phyloP scores from a whole-genome alignment of 2,797 vertebrate genomes.

The Sebastolobus alascanus region DNA sequence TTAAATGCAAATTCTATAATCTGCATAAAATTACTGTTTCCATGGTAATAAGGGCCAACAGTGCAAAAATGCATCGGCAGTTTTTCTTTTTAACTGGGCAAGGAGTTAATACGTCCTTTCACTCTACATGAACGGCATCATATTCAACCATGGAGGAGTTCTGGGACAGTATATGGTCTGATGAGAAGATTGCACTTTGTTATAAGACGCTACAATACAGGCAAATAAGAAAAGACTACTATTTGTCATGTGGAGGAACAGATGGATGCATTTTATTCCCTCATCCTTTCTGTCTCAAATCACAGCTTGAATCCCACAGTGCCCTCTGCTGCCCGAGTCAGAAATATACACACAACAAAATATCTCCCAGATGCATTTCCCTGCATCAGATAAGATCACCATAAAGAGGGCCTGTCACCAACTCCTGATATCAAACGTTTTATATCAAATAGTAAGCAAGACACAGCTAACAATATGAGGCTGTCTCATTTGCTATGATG shows the following conservation, averaged over 20 bases:
- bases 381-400: slow-evolving; percentile 43
- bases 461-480: neutral
- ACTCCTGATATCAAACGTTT: slow-evolving; percentile 17
- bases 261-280: slow-evolving; percentile 22
- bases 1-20: slow-evolving; percentile 79
- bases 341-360: slow-evolving; percentile 6
- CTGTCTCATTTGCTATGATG: neutral
- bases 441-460: slow-evolving; percentile 15
- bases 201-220: neutral
- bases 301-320: slow-evolving; percentile 54
- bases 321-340: slow-evolving; percentile 74
- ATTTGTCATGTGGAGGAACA: slow-evolving; percentile 12
- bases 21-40: slow-evolving; percentile 67
- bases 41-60: slow-evolving; percentile 63
- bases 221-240: neutral
- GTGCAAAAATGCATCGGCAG: slow-evolving; percentile 52
- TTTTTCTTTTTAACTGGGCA: slow-evolving; percentile 21
- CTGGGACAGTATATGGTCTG: neutral
- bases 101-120: slow-evolving; percentile 34
- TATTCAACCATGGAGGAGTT: slow-evolving; percentile 14
- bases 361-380: slow-evolving; percentile 5
- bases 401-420: slow-evolving; percentile 37
- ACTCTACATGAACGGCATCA: slow-evolving; percentile 18
- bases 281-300: slow-evolving; percentile 13
- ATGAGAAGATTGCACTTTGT: slow-evolving; percentile 4